Conservation (phyloP, 35 echinoderm and acorn worm species). For the Lytechinus variegatus region DNA sequence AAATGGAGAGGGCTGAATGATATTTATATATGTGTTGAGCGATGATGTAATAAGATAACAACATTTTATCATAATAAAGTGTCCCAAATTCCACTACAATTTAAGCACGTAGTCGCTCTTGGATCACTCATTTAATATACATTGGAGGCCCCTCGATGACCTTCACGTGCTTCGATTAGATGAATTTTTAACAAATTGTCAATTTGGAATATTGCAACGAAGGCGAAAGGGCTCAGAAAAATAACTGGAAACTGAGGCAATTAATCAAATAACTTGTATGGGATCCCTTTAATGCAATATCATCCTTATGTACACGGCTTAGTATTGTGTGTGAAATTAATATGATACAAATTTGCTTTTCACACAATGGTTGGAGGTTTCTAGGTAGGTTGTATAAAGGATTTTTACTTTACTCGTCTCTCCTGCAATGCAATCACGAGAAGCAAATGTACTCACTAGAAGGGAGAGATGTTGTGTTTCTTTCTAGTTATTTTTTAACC, state of each 20-base stretch:
- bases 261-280: background rate
- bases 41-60: too few species aligned
- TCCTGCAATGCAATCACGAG: too few species aligned
- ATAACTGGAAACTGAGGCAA: background rate
- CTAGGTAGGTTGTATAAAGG: background rate
- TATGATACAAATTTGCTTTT: background rate
- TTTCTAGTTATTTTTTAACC: too few species aligned
- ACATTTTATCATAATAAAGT: too few species aligned
- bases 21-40: too few species aligned
- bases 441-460: too few species aligned
- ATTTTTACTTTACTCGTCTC: too few species aligned
- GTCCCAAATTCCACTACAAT: background rate
- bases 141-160: background rate
- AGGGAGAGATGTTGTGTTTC: too few species aligned
- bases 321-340: background rate
- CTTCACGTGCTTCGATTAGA: background rate
- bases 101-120: background rate
- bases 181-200: background rate
- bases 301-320: background rate
- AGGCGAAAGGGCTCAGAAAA: background rate
- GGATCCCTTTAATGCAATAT: too few species aligned
- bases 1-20: too few species aligned
- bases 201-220: conserved; percentile 5
- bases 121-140: background rate
- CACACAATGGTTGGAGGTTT: background rate